These are phyloP conservation scores for Chrysodeixis includens DNA, from an alignment of 2,888 invertebrate genomes.

Conservation along the genomic window DNA sequence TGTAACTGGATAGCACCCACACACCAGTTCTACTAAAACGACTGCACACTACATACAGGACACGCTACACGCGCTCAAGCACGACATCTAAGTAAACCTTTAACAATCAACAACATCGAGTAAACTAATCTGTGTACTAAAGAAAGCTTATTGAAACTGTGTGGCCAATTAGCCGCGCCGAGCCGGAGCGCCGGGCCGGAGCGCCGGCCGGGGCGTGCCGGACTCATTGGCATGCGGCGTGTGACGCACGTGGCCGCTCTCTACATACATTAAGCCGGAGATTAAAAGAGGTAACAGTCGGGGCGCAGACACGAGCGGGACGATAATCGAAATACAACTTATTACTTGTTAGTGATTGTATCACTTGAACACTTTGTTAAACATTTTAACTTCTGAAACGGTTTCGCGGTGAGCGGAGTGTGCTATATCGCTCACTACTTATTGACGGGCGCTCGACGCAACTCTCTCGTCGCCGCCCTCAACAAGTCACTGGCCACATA, in stretches of 20 bases:
- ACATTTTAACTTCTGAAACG: too few species aligned
- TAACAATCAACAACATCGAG: constrained; percentile 5
- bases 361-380: neutral
- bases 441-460: constrained; percentile 22
- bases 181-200: neutral
- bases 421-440: constrained; percentile 18
- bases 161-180: constrained; percentile 14
- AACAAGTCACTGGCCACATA: neutral
- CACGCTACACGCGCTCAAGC: neutral
- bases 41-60: neutral
- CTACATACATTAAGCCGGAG: constrained; percentile 16
- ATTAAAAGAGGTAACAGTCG: constrained; percentile 3
- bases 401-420: constrained; percentile 10
- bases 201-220: neutral
- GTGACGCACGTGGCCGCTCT: constrained; percentile 12
- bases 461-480: constrained; percentile 3
- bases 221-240: constrained; percentile 19
- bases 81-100: neutral
- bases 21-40: neutral
- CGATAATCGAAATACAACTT: neutral
- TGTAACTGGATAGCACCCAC: neutral
- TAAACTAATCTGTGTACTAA: constrained; percentile 10
- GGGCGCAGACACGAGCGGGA: neutral
- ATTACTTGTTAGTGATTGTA: neutral
- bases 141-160: constrained; percentile 11